phyloP scores from a whole-genome alignment of 2,797 vertebrate genomes.

The Lerista edwardsae region DNA sequence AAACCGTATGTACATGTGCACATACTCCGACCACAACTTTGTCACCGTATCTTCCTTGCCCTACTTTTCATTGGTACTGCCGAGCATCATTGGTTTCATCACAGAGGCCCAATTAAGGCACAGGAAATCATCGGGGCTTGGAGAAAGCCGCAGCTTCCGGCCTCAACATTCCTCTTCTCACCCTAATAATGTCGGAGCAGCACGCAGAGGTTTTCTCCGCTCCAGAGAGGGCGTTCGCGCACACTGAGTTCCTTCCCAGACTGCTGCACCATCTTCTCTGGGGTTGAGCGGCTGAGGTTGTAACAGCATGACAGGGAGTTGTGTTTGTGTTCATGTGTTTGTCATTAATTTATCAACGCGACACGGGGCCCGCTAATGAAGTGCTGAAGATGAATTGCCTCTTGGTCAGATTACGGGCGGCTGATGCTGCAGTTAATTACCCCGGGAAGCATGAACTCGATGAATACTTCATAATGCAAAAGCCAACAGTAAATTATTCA shows the following conservation, averaged over 20 bases:
- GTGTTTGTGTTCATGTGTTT: constrained; percentile 24
- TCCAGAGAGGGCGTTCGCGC: background rate
- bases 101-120: background rate
- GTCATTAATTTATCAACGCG: constrained; percentile 4
- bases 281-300: background rate
- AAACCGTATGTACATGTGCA: background rate
- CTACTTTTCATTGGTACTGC: background rate
- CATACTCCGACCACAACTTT: background rate
- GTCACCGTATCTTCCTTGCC: background rate
- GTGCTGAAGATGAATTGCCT: constrained; percentile 45
- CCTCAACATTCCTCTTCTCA: background rate
- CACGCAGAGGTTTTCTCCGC: background rate
- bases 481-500: constrained; percentile 61
- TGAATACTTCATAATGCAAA: constrained; percentile 64
- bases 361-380: constrained; percentile 43
- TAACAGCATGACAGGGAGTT: background rate
- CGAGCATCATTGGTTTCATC: background rate
- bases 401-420: background rate
- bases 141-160: background rate
- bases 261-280: background rate
- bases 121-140: background rate
- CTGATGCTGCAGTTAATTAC: constrained; percentile 55
- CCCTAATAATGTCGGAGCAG: background rate
- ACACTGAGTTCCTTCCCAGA: background rate
- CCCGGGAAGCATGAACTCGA: constrained; percentile 35